Conservation (phyloP, 2,888 invertebrate species). For the Pterobdella sp. region DNA sequence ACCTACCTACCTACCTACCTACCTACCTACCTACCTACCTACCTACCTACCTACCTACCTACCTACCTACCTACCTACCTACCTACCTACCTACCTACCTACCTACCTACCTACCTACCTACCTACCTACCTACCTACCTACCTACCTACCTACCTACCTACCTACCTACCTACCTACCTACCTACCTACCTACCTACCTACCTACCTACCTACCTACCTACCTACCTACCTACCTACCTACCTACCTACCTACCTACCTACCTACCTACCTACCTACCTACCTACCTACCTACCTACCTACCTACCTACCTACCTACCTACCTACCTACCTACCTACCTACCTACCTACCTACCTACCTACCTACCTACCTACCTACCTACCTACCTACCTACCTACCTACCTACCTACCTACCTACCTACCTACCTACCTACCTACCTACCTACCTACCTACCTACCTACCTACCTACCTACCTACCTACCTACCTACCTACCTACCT, state of each 20-base stretch:
- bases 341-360: conserved; percentile 28
- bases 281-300: background rate
- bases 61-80: conserved; percentile 9
- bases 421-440: conserved; percentile 8
- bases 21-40: conserved; percentile 2
- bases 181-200: background rate
- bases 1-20: conserved; percentile 12
- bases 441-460: background rate
- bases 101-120: background rate
- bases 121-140: background rate
- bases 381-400: conserved; percentile 20
- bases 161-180: background rate
- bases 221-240: background rate
- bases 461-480: conserved; percentile 5
- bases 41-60: conserved; percentile 3
- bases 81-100: conserved; percentile 8
- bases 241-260: background rate
- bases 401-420: conserved; percentile 17
- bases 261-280: background rate
- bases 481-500: conserved; percentile 17
- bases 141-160: background rate
- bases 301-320: background rate
- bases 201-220: background rate
- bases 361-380: conserved; percentile 24
- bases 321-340: conserved; percentile 12